These are phyloP conservation scores for Anarhynchus alexandrinus DNA, from an alignment of 2,113 vertebrate genomes.

Conservation along the genomic window DNA sequence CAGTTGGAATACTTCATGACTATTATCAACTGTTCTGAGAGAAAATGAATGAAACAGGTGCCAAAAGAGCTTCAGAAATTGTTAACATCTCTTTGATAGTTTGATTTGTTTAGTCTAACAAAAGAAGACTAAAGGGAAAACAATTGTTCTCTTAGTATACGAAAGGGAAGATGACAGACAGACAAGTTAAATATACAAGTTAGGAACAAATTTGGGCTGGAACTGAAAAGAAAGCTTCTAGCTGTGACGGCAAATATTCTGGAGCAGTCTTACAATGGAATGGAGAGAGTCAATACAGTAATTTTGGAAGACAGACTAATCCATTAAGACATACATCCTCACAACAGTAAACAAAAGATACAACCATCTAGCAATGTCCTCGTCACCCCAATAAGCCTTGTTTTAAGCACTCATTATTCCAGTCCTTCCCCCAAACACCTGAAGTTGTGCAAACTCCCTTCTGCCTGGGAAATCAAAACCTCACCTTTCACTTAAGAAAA, in stretches of 20 bases:
- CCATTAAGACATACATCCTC: neutral
- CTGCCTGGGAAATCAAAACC: neutral
- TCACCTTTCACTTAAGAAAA: neutral
- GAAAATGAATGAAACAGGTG: neutral
- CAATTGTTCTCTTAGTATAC: neutral
- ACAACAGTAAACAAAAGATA: neutral
- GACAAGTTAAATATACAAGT: neutral
- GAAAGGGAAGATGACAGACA: neutral
- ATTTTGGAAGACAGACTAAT: neutral
- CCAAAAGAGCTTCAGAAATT: neutral
- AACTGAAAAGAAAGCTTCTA: neutral
- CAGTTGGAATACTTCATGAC: neutral
- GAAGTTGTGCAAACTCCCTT: neutral
- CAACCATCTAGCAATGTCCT: neutral
- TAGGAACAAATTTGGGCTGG: neutral
- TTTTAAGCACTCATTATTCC: neutral
- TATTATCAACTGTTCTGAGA: neutral
- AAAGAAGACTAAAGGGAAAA: neutral
- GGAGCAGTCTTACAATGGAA: neutral
- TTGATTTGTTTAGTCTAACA: conserved; percentile 4
- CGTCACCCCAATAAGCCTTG: neutral
- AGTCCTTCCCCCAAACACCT: neutral
- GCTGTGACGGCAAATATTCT: neutral
- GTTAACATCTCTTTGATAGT: neutral
- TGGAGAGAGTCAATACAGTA: neutral